These are phyloP conservation scores for Phylloscopus trochilus DNA, from an alignment of 2,113 vertebrate genomes.

Conservation along the genomic window DNA sequence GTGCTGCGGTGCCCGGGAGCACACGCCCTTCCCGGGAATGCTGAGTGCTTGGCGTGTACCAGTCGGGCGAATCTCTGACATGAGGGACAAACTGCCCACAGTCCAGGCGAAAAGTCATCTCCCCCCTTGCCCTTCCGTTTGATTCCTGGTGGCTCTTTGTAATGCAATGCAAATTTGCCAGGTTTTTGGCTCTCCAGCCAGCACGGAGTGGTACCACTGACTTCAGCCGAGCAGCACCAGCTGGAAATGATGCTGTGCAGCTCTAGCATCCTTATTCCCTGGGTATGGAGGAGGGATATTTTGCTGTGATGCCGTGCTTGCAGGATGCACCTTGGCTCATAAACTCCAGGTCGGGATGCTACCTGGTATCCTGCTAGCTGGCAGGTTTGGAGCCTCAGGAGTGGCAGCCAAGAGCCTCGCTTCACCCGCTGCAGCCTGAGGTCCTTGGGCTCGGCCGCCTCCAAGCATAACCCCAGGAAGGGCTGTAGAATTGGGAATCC, in stretches of 20 bases:
- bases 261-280: background rate
- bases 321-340: background rate
- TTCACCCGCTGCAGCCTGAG: background rate
- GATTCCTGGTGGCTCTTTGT: background rate
- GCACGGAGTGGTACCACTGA: background rate
- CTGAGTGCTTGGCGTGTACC: fast-evolving
- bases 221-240: background rate
- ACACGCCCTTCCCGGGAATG: background rate
- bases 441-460: background rate
- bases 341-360: background rate
- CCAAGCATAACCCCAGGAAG: background rate
- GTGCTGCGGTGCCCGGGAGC: background rate
- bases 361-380: fast-evolving
- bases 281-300: background rate
- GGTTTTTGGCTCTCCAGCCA: background rate
- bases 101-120: background rate
- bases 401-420: background rate
- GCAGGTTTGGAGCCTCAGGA: background rate
- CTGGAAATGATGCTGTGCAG: background rate
- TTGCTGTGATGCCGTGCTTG: background rate
- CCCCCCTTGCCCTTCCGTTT: background rate
- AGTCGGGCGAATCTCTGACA: fast-evolving
- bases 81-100: background rate
- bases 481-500: background rate
- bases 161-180: background rate